Base-by-base conservation (phyloP, 1,140 invertebrate genomes). In the Apolygus lucorum region DNA sequence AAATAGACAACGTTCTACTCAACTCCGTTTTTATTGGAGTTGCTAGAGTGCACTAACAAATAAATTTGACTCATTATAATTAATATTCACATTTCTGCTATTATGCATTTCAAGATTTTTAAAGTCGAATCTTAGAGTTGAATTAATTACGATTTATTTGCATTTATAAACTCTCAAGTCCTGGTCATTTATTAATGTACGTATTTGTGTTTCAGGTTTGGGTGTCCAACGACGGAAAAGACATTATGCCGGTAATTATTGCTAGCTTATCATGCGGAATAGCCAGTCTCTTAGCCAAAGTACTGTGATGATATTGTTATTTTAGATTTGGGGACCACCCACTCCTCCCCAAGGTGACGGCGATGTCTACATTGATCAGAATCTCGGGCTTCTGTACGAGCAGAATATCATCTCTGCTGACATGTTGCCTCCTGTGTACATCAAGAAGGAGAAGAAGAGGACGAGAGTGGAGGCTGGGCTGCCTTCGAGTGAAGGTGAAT, bases 241-340 rank as follows among this genome's bases (percentile, higher is more conserved):
- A 89, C 76, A 81, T 86, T 78, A 88, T 90, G 88, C 87, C 88
- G 81, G 88, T 90, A 83, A 42, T 42, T 8, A 42, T n/a, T n/a
- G n/a, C n/a, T n/a, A n/a, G n/a, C n/a, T n/a, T n/a, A n/a, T n/a
- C n/a, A n/a, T n/a, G n/a, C n/a, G n/a, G n/a, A n/a, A n/a, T n/a
- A n/a, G n/a, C n/a, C n/a, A n/a, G n/a, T n/a, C n/a, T n/a, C n/a
- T n/a, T n/a, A n/a, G n/a, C n/a, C n/a, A n/a, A n/a, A n/a, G n/a
- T n/a, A n/a, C n/a, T n/a, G n/a, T 72, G 29, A n/a, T 67, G 64
- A 64, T 69, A 34, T 74, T 70, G 4, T 70, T 72, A 68, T 75
- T 76, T 72, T 79, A 96, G 95, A 87, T 96, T 83, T 98, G 95
- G 93, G 90, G 90, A 74, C 95, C 95, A 70, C 95, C 94, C 69